phyloP scores from a whole-genome alignment of 2,113 vertebrate species.

The Peromyscus leucopus region DNA sequence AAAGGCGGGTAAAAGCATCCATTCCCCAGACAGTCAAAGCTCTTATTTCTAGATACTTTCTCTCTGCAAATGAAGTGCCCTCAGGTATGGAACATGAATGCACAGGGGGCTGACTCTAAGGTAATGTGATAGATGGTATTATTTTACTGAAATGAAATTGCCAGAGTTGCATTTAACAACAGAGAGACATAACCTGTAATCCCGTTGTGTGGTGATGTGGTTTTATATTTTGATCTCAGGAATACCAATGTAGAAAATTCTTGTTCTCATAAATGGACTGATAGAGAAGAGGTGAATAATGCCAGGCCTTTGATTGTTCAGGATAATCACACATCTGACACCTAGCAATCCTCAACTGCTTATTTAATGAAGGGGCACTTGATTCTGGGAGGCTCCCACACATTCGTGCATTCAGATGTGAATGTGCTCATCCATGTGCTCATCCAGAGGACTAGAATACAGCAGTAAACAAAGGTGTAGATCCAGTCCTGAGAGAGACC shows the following conservation, averaged over 20 bases:
- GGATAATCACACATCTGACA: neutral
- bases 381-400: neutral
- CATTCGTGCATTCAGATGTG: neutral
- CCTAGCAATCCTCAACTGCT: neutral
- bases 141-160: slow-evolving; percentile 36
- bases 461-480: neutral
- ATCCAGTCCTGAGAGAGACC: neutral
- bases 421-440: neutral
- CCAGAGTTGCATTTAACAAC: neutral
- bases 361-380: neutral
- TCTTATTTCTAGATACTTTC: neutral
- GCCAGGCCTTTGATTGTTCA: neutral
- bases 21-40: neutral
- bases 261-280: neutral
- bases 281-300: neutral
- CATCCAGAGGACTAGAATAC: neutral
- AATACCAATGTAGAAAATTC: neutral
- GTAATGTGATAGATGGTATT: neutral
- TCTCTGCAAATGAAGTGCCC: neutral
- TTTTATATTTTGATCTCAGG: slow-evolving; percentile 34
- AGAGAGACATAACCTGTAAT: slow-evolving; percentile 31
- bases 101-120: neutral
- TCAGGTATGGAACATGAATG: neutral
- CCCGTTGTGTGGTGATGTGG: neutral
- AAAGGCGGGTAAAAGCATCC: neutral